phyloP scores from a whole-genome alignment of 1,140 invertebrate genomes.

The Heliconius eleuchia region DNA sequence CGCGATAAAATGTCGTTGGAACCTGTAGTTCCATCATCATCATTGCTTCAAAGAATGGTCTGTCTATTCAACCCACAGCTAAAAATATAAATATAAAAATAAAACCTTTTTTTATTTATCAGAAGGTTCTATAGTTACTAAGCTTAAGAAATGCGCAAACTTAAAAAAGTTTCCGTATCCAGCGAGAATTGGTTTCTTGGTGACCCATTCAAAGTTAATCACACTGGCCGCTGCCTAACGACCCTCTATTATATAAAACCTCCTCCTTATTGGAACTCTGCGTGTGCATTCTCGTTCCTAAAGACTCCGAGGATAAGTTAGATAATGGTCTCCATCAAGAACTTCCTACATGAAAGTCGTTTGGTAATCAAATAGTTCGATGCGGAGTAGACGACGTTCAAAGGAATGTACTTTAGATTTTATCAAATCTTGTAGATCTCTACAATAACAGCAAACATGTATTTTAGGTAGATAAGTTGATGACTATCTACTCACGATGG shows the following conservation, averaged over 20 bases:
- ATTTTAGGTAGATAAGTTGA: too few species aligned
- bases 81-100: neutral
- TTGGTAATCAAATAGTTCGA: neutral
- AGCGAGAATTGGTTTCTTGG: constrained; percentile 7
- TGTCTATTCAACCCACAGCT: neutral
- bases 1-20: neutral
- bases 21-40: neutral
- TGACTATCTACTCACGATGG: too few species aligned
- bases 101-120: neutral
- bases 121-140: neutral
- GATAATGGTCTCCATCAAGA: constrained; percentile 11
- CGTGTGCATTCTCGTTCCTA: neutral
- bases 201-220: constrained; percentile 15
- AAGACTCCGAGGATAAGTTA: constrained; percentile 3
- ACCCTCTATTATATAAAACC: constrained; percentile 8
- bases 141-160: neutral
- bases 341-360: constrained; percentile 5
- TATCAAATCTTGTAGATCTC: too few species aligned
- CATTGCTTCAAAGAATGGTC: neutral
- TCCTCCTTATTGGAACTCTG: neutral
- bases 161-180: constrained; percentile 1
- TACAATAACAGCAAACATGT: too few species aligned
- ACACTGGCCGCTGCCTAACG: constrained; percentile 9
- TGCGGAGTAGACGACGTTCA: neutral
- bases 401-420: too few species aligned